phyloP scores from a whole-genome alignment of 2,797 vertebrate species.

The Neomorphus geoffroyi region DNA sequence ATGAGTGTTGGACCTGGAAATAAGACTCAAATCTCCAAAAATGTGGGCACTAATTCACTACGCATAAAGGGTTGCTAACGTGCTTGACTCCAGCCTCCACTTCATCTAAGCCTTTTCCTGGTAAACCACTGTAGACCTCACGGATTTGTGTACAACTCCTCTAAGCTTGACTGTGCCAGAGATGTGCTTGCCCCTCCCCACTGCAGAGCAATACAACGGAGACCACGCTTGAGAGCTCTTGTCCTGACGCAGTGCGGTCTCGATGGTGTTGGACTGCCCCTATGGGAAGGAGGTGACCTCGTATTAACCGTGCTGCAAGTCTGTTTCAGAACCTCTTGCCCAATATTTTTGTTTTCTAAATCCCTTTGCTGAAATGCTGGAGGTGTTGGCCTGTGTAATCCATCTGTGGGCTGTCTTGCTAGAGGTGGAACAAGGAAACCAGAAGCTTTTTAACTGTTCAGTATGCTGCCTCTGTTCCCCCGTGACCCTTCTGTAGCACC shows the following conservation, averaged over 20 bases:
- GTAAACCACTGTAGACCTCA: neutral
- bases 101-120: neutral
- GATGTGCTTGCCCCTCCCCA: neutral
- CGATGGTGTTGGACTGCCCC: neutral
- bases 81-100: fast-evolving
- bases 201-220: fast-evolving
- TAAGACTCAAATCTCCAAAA: neutral
- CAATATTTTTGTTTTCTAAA: neutral
- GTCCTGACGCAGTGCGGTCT: neutral
- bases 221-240: fast-evolving
- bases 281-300: neutral
- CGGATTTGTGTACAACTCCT: neutral
- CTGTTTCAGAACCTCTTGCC: neutral
- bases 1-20: fast-evolving
- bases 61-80: fast-evolving
- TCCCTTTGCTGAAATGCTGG: neutral
- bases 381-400: neutral
- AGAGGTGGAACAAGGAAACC: neutral
- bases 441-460: neutral
- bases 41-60: fast-evolving
- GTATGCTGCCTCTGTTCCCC: neutral
- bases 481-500: neutral
- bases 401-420: neutral
- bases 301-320: neutral
- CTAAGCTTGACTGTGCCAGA: neutral